Evolutionary conservation across 2,797 vertebrate species (phyloP).

Genomic region (Emys orbicularis): DNA sequence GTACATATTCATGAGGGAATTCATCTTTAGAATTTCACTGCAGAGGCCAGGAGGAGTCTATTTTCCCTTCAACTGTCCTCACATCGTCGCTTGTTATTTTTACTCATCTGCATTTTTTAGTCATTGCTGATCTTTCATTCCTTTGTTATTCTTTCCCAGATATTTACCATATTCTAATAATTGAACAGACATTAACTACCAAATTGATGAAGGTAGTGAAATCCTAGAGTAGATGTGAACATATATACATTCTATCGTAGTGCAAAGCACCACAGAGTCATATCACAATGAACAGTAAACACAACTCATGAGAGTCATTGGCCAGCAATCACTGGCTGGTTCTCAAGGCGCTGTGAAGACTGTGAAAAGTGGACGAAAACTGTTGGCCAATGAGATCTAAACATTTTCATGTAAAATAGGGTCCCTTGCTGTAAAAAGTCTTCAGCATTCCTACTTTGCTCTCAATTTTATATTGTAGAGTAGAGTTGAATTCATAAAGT

Average conservation of each 20-base stretch:
- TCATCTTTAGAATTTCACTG: not conserved
- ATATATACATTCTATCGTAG: no score
- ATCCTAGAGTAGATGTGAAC: not conserved
- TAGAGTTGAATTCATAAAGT: not conserved
- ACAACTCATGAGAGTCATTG: no score
- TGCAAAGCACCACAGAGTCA: no score
- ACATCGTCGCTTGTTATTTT: not conserved
- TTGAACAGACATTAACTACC: not conserved
- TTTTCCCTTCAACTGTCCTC: not conserved
- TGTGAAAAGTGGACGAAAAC: no score
- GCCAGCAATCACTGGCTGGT: no score
- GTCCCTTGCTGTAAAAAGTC: not conserved
- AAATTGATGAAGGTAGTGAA: not conserved
- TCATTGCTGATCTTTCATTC: not conserved
- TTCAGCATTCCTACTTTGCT: constrained; percentile 21
- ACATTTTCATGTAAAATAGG: not conserved
- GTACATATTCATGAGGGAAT: not conserved
- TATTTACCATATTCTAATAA: not conserved
- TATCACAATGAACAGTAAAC: no score
- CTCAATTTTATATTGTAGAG: not conserved
- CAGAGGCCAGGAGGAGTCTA: not conserved
- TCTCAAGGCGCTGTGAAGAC: no score
- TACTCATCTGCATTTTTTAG: constrained; percentile 25
- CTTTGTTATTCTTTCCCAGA: not conserved
- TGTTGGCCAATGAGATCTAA: no score